Evolutionary conservation across 2,113 vertebrate genomes (phyloP).

Genomic region (Myanophis thanlyinensis): DNA sequence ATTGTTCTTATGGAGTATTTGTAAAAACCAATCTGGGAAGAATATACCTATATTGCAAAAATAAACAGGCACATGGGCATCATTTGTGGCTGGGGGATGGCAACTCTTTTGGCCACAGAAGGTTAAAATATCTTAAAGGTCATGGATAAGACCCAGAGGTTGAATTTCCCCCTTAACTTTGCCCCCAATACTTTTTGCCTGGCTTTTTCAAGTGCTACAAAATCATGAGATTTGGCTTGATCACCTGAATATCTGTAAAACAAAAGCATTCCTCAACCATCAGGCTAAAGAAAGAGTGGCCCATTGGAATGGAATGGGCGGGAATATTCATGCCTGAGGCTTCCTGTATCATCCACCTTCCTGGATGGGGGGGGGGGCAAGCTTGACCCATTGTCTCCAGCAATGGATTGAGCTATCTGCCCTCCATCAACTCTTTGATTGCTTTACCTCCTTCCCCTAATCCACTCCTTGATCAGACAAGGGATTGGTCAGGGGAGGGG

Average conservation of each 20-base stretch:
- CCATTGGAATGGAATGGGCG: slow-evolving; percentile 7
- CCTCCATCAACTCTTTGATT: slow-evolving; percentile 11
- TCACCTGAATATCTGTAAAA: background rate
- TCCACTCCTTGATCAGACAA: slow-evolving; percentile 6
- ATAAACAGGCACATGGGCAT: background rate
- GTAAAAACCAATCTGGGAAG: background rate
- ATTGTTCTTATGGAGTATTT: background rate
- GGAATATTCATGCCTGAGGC: background rate
- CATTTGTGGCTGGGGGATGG: too few relatives aligned
- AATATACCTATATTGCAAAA: background rate
- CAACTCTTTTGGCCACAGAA: background rate
- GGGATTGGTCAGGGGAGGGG: background rate
- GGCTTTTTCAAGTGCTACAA: background rate
- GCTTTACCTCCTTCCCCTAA: background rate
- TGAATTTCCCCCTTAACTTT: background rate
- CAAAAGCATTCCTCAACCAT: background rate
- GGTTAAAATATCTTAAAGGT: background rate
- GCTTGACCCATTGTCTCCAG: slow-evolving; percentile 10
- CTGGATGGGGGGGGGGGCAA: background rate
- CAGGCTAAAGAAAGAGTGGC: background rate
- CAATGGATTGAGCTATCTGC: background rate
- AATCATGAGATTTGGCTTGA: background rate
- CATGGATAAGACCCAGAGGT: background rate
- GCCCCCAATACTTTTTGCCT: background rate
- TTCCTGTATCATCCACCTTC: background rate